Percentiles rank a stretch among this genome's conserved stretches.
These are phyloP conservation scores for Ophthalmotilapia sp. DNA, from an alignment of 2,113 vertebrate species.

Conservation along the genomic window DNA sequence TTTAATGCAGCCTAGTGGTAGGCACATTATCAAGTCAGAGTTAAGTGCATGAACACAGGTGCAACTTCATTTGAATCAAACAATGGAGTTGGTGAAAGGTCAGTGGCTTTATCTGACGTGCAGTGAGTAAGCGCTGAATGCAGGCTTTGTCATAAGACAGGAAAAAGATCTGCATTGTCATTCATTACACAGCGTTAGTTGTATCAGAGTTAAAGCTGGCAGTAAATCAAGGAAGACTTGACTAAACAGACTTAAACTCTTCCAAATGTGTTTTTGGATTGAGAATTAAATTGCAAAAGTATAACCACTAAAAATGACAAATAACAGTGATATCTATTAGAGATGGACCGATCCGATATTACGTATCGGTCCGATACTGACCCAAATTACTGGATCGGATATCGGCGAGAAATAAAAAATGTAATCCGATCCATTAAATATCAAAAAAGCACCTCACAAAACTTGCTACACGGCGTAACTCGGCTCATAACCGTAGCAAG, in stretches of 20 bases:
- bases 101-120: background rate
- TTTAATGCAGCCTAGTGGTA: background rate
- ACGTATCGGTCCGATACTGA: too few relatives aligned
- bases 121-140: background rate
- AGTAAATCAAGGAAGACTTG: background rate
- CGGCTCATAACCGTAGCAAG: too few relatives aligned
- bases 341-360: too few relatives aligned
- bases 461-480: too few relatives aligned
- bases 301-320: background rate
- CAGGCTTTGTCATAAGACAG: background rate
- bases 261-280: background rate
- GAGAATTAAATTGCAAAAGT: background rate
- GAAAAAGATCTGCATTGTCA: background rate
- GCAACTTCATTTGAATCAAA: background rate
- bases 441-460: too few relatives aligned
- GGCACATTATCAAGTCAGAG: background rate
- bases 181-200: background rate
- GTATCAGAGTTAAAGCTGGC: background rate
- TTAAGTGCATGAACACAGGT: background rate
- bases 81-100: background rate
- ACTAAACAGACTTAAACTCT: background rate
- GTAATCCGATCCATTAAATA: too few relatives aligned
- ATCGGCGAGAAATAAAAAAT: too few relatives aligned
- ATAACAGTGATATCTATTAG: background rate
- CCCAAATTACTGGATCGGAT: too few relatives aligned